These are phyloP conservation scores for Vombatus ursinus DNA, from an alignment of 2,113 vertebrate genomes.

Conservation along the genomic window DNA sequence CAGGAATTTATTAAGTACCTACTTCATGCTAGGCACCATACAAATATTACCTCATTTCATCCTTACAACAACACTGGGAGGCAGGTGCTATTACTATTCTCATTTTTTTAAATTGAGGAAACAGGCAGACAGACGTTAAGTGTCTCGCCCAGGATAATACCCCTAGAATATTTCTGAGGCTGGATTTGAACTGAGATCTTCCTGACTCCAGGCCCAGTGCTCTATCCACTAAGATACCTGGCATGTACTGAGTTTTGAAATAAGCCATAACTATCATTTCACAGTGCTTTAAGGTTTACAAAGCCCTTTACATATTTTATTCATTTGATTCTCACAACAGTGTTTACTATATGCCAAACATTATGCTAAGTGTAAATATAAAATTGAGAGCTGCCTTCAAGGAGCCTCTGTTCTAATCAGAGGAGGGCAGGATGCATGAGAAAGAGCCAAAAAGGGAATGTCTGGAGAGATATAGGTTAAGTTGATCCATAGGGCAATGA, in stretches of 20 bases:
- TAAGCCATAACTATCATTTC: neutral
- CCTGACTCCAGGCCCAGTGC: neutral
- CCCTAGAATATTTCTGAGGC: neutral
- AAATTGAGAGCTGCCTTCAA: neutral
- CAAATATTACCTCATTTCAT: neutral
- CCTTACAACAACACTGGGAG: neutral
- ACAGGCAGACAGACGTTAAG: neutral
- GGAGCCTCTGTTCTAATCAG: neutral
- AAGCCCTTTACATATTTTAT: neutral
- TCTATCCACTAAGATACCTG: neutral
- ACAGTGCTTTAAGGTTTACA: neutral
- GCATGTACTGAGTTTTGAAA: neutral
- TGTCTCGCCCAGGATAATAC: neutral
- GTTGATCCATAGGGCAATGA: neutral
- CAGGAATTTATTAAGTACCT: neutral
- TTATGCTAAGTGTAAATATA: neutral
- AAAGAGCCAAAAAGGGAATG: neutral
- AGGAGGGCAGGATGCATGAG: neutral
- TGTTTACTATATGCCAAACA: neutral
- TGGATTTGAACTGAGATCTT: neutral
- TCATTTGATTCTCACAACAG: neutral
- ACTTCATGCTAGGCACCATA: neutral
- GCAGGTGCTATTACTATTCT: neutral
- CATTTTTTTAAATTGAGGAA: neutral
- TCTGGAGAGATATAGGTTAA: neutral